Percentiles rank a stretch among this genome's conserved stretches.
Conservation (phyloP, 2,797 vertebrate genomes). For the Hippocampus kuda region DNA sequence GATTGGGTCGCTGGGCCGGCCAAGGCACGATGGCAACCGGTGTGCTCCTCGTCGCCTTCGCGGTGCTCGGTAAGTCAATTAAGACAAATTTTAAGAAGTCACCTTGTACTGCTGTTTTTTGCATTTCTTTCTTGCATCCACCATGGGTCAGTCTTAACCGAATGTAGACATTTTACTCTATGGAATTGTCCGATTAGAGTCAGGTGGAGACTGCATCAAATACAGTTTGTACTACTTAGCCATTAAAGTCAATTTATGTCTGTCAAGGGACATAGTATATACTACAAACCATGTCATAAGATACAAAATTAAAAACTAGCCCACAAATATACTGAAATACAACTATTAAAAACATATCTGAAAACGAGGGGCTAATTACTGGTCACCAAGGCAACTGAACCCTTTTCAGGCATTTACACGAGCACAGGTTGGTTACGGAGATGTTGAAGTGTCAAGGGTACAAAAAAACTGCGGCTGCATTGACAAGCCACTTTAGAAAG, state of each 20-base stretch:
- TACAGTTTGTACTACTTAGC: not conserved
- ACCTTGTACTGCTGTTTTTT: not conserved
- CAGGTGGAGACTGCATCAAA: not conserved
- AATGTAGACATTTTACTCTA: not conserved
- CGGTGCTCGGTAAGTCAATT: conserved; percentile 65
- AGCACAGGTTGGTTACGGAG: conserved; percentile 5
- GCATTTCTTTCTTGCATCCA: conserved; percentile 3
- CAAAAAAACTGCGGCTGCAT: not conserved
- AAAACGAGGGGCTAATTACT: not conserved
- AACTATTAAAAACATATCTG: not conserved
- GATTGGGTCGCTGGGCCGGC: conserved; percentile 35
- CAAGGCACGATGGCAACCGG: conserved; percentile 62
- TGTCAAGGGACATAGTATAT: not conserved
- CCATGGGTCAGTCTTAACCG: not conserved
- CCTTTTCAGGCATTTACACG: conserved; percentile 27
- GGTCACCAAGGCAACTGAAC: not conserved
- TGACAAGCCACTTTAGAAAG: not conserved
- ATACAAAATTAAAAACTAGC: not conserved
- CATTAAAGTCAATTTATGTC: not conserved
- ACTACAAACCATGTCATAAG: not conserved
- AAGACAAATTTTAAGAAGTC: not conserved
- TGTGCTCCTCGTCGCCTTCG: conserved; percentile 55
- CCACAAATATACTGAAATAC: not conserved
- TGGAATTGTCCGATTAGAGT: not conserved
- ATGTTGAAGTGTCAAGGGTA: not conserved